Base-by-base conservation (phyloP, 2,888 invertebrate genomes). In the Arctia plantaginis region DNA sequence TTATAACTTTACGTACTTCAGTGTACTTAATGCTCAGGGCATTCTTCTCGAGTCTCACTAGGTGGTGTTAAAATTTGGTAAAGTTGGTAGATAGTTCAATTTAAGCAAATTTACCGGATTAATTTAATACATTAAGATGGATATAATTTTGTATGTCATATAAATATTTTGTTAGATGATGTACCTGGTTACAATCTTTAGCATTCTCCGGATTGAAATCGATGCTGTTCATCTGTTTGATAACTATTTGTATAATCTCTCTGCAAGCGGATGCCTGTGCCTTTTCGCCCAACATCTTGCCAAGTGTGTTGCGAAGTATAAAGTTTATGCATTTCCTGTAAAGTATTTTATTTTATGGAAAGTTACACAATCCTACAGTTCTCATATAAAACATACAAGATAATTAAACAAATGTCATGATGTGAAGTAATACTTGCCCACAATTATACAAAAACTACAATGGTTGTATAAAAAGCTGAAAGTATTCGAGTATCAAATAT, bases 251-350 rank as follows among this genome's bases (percentile, higher is more conserved):
- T 80, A 99, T 98, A 72, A 99, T 97, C 93, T 99, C 99, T 89
- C 99, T 98, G 89, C 99, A 98, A 0, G 99, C 99, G 0, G 98
- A 98, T 47, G 98, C 97, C 93, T 99, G 99, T 15, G 99, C 99
- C 87, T 99, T 99, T 94, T 99, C 99, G 0, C 99, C 98, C 35
- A 99, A 96, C 97, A 99, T 97, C 91, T 98, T 98, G 0, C 99
- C 99, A 59, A 99, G 96, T 1, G 99, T 97, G 78, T 98, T 98
- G 69, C 99, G 97, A 73, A 99, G 95, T 82, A 99, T 99, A 92
- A 99, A 99, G 90, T 98, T 98, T 77, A 99, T 98, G 92, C 99
- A 99, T 93, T 99, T 99, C 83, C 99, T 97, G 80, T 10, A 85
- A 87, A 73, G 62, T 23, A 30, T 15, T 30, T 59, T 23, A 30